Evolutionary conservation across 92 coral and sea anemone species (phyloP), one percentile per base, ranked within the genome.

Genomic region (Plumapathes pennacea): DNA sequence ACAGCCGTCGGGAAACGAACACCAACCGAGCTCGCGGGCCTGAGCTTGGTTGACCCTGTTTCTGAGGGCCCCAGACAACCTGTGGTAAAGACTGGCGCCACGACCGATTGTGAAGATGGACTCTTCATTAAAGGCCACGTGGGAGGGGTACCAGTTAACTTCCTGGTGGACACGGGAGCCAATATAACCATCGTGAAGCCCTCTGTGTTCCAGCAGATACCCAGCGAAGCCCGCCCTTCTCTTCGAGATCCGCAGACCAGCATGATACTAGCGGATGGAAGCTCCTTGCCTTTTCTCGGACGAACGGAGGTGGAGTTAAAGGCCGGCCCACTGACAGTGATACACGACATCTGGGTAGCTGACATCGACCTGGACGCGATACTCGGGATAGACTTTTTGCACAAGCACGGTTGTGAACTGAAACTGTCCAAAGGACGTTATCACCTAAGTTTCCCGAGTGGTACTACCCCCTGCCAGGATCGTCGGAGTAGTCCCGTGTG

Each of bases 311-410:
- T 58, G 46, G 29, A 32, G 54, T 37, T 29, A 9, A 38, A 39
- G 21, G 32, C 75, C 46, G 83, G 83, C 15, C 69, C 60, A 37
- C 55, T 51, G 10, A 15, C 40, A 22, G 61, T 52, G 7, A 20
- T 8, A 18, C 79, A 75, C 28, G 77, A 53, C 46, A 54, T 63
- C 6, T 58, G 76, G 70, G 52, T 68, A 19, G 79, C 82, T 10
- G 30, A 58, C 13, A 75, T 69, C 38, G 26, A 72, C 21, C 63
- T 63, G 14, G 67, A 62, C 43, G 68, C 76, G 17, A 46, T 60
- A 47, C 69, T 75, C 11, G 83, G 89, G 3, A 63, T 67, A 4
- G 79, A 82, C 24, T 55, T 82, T 41, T 67, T 75, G 28, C 67
- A 45, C 69, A 71, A 50, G 7, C 66, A 82, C 30, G 61, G 68